A percentile compares a stretch with the other conserved stretches of the same genome.
Evolutionary conservation across 2,888 invertebrate species (phyloP).

Genomic region (Sarcophaga rosellei): DNA sequence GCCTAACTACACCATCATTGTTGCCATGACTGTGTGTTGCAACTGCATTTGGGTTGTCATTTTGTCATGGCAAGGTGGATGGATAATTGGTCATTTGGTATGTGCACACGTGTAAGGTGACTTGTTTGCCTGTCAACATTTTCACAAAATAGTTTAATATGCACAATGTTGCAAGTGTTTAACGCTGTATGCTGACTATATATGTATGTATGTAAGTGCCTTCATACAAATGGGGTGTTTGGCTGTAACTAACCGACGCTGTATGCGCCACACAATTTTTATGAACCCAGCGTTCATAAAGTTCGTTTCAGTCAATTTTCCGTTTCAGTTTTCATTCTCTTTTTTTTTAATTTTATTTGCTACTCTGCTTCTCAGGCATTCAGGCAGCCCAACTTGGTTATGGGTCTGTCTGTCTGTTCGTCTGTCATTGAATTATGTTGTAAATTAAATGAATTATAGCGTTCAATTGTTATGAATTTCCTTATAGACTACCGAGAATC

Average conservation of each 20-base stretch:
- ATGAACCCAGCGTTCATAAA: slow-evolving; percentile 44
- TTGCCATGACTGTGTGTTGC: neutral
- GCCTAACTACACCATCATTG: neutral
- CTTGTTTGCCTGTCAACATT: slow-evolving; percentile 70
- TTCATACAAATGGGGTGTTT: neutral
- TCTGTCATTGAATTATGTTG: slow-evolving; percentile 65
- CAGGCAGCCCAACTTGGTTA: neutral
- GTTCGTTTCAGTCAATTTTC: slow-evolving; percentile 33
- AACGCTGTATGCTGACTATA: neutral
- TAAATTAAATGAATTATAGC: slow-evolving; percentile 66
- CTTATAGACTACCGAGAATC: neutral
- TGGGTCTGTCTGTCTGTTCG: neutral
- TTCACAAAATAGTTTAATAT: slow-evolving; percentile 66
- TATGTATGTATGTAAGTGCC: neutral
- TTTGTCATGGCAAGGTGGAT: slow-evolving; percentile 67
- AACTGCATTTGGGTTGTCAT: slow-evolving; percentile 35
- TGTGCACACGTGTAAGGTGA: slow-evolving; percentile 70
- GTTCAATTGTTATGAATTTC: slow-evolving; percentile 57
- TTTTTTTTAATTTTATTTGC: slow-evolving; percentile 6
- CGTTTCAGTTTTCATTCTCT: neutral
- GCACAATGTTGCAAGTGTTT: slow-evolving; percentile 32
- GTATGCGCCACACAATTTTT: neutral
- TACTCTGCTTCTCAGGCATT: slow-evolving; percentile 12
- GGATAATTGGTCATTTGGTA: slow-evolving; percentile 69
- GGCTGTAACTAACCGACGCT: neutral